Percentiles rank a stretch among this genome's conserved stretches.
phyloP scores from a whole-genome alignment of 2,888 invertebrate genomes.

The Willowsia nigromaculata region DNA sequence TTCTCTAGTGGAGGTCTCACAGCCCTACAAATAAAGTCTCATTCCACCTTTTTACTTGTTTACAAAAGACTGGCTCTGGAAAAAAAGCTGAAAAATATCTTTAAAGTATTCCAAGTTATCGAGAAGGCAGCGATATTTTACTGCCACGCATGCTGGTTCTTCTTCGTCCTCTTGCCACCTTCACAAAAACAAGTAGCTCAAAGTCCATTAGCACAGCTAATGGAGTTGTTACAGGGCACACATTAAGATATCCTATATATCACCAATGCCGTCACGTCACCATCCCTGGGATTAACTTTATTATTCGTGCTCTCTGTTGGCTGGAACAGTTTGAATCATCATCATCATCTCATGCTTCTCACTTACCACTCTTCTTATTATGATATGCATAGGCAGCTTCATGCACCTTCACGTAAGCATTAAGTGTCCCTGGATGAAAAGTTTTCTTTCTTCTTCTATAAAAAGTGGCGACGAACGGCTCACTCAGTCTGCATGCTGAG shows the following conservation, averaged over 20 bases:
- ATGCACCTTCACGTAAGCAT: not conserved
- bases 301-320: conserved; percentile 21
- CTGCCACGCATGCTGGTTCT: not conserved
- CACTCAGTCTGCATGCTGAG: not conserved
- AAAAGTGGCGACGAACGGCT: not conserved
- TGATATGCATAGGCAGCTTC: not conserved
- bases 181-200: conserved; percentile 19
- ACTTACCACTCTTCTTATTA: not conserved
- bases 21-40: not conserved
- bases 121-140: conserved; percentile 5
- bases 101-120: conserved; percentile 21
- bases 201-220: conserved; percentile 26
- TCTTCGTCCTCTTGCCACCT: not conserved
- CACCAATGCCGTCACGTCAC: conserved; percentile 20
- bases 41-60: not conserved
- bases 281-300: conserved; percentile 21
- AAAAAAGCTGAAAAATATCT: not conserved
- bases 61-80: not conserved
- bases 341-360: not conserved
- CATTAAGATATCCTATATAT: conserved; percentile 9
- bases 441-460: not conserved
- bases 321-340: not conserved
- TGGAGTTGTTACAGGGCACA: conserved; percentile 11
- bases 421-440: not conserved
- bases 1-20: not conserved